phyloP scores from a whole-genome alignment of 2,797 vertebrate species.

The Chlorospingus flavigularis region DNA sequence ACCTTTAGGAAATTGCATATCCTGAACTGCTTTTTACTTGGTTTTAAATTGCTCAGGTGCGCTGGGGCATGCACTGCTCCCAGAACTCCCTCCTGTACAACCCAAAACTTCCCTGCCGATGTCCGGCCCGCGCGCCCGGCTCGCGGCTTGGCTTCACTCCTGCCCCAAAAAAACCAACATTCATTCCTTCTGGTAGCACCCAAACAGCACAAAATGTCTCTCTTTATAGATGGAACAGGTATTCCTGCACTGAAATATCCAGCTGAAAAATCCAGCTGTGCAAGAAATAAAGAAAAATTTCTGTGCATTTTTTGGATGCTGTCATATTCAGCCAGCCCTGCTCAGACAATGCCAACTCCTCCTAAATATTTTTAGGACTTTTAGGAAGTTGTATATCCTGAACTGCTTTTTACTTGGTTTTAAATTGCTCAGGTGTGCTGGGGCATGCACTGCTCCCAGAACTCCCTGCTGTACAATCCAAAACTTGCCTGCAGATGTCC shows the following conservation, averaged over 20 bases:
- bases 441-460: constrained; percentile 95
- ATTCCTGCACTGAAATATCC: neutral
- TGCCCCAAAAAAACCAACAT: constrained; percentile 11
- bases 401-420: neutral
- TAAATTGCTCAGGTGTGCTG: constrained; percentile 75
- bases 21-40: neutral
- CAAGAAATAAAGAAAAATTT: neutral
- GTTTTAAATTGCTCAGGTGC: constrained; percentile 67
- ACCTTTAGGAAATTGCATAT: neutral
- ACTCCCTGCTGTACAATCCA: constrained; percentile 87
- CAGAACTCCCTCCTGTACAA: constrained; percentile 92
- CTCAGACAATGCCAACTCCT: neutral
- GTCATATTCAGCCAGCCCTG: neutral
- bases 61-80: constrained; percentile 93
- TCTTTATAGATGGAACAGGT: neutral
- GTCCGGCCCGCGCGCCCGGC: constrained; percentile 93
- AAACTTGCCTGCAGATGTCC: constrained; percentile 90
- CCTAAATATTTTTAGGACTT: neutral
- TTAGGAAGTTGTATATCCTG: neutral
- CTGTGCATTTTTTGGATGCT: neutral
- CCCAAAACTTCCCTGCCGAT: constrained; percentile 88
- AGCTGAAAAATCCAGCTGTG: neutral
- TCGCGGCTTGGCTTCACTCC: constrained; percentile 92
- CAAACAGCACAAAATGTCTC: neutral
- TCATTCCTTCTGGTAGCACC: neutral